Evolutionary conservation across 2,113 vertebrate species (phyloP).

Genomic region (Burhinus oedicnemus): DNA sequence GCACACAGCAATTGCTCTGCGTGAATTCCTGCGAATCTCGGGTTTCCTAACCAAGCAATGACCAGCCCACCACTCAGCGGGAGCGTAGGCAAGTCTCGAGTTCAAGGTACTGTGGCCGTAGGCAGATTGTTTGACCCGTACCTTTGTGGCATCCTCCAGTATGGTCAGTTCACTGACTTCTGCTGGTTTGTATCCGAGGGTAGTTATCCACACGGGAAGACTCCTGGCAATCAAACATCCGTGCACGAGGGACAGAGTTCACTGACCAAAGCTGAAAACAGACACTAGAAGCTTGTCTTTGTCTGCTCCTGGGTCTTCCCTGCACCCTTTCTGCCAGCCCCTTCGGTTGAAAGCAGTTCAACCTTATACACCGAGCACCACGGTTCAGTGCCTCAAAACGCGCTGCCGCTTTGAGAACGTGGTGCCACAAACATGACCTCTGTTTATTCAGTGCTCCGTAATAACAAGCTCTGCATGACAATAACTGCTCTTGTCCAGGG

Average conservation of each 20-base stretch:
- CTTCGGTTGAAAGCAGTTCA: neutral
- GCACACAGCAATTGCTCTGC: accelerated
- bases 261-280: neutral
- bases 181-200: accelerated
- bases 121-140: neutral
- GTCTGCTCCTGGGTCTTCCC: neutral
- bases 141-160: neutral
- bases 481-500: neutral
- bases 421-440: neutral
- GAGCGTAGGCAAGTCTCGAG: accelerated
- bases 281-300: neutral
- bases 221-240: neutral
- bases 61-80: neutral
- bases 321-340: neutral
- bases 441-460: accelerated
- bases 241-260: accelerated
- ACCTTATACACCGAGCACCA: neutral
- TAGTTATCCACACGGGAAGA: no score
- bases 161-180: accelerated
- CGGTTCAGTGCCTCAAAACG: neutral
- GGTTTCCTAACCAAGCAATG: accelerated
- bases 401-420: neutral
- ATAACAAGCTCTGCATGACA: neutral
- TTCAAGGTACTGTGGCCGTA: accelerated
- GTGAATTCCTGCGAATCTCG: accelerated